Conservation (phyloP, 2,113 vertebrate genomes). For the Isichthys henryi region DNA sequence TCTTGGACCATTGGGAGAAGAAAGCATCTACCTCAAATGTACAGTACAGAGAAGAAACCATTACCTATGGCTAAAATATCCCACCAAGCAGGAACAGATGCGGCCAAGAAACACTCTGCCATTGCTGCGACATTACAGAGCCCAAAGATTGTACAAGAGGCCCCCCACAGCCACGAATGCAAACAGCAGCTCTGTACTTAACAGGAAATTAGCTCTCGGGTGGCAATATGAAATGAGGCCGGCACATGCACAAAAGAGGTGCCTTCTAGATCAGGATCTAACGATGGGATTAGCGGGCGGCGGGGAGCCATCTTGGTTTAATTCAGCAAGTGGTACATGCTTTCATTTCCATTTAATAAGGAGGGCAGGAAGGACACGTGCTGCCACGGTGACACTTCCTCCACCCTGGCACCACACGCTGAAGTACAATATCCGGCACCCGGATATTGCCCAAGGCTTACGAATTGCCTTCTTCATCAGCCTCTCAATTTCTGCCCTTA, state of each 20-base stretch:
- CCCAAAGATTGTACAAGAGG: slow-evolving; percentile 21
- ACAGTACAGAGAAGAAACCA: neutral
- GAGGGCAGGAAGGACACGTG: slow-evolving; percentile 24
- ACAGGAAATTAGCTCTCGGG: neutral
- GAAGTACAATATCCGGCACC: slow-evolving; percentile 58
- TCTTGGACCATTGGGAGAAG: neutral
- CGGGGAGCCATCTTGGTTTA: slow-evolving; percentile 28
- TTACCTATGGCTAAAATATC: neutral
- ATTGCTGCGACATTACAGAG: neutral
- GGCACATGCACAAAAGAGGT: neutral
- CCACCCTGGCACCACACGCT: slow-evolving; percentile 27
- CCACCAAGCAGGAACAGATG: neutral
- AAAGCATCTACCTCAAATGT: neutral
- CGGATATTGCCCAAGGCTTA: slow-evolving; percentile 47
- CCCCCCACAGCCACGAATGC: neutral
- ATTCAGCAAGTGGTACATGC: slow-evolving; percentile 34
- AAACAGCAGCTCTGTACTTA: slow-evolving; percentile 9
- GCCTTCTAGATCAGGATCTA: slow-evolving; percentile 20
- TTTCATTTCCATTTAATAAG: slow-evolving; percentile 55
- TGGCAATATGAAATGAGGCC: neutral
- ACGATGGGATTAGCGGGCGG: slow-evolving; percentile 11
- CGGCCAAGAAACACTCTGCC: neutral
- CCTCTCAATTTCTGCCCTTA: slow-evolving; percentile 29
- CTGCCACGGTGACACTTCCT: slow-evolving; percentile 34
- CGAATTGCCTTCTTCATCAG: slow-evolving; percentile 35